phyloP scores from a whole-genome alignment of 1,140 invertebrate genomes.

The Drosophila leontia region DNA sequence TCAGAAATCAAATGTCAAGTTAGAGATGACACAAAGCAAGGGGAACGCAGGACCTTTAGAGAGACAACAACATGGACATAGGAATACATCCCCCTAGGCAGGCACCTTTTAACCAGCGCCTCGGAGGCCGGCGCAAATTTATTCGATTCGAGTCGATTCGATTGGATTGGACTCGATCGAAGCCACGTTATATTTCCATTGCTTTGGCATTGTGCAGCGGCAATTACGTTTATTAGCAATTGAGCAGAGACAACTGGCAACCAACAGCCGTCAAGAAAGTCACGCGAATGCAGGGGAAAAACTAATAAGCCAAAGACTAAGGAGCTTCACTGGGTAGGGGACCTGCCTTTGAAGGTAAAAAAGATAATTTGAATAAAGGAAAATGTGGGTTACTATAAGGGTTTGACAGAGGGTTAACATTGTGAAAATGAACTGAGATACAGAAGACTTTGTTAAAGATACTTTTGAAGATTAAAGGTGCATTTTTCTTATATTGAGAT shows the following conservation, averaged over 20 bases:
- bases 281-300: constrained; percentile 5
- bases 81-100: constrained; percentile 40
- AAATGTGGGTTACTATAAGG: background rate
- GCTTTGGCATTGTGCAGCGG: constrained; percentile 41
- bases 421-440: background rate
- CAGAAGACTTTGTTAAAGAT: background rate
- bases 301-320: constrained; percentile 9
- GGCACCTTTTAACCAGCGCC: constrained; percentile 47
- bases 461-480: background rate
- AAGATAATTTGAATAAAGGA: background rate
- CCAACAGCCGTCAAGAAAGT: constrained; percentile 11
- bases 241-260: constrained; percentile 4
- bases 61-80: background rate
- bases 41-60: background rate
- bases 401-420: background rate
- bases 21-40: background rate
- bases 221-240: constrained; percentile 53
- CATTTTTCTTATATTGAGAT: too few relatives aligned
- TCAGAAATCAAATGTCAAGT: constrained; percentile 76
- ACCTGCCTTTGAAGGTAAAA: background rate
- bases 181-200: constrained; percentile 3
- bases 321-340: background rate
- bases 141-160: constrained; percentile 22
- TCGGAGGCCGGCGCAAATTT: constrained; percentile 47
- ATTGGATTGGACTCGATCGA: constrained; percentile 18